A percentile compares a stretch with the other conserved stretches of the same genome.
Evolutionary conservation across 1,140 invertebrate genomes (phyloP).

Genomic region (Caenorhabditis brenneri): DNA sequence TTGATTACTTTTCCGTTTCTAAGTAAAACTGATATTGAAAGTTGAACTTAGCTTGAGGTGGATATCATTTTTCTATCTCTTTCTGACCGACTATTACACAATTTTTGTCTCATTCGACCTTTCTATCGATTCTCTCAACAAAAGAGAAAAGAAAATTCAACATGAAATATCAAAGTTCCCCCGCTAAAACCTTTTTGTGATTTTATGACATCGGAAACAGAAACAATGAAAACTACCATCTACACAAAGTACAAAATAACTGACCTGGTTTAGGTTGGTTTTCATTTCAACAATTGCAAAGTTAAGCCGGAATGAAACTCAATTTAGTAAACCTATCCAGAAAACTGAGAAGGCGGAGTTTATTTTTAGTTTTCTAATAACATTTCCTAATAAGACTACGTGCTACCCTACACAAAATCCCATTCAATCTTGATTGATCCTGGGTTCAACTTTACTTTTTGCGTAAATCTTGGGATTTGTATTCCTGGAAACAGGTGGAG

Average conservation of each 20-base stretch:
- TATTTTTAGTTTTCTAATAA: background rate
- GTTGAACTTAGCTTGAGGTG: background rate
- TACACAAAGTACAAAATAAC: background rate
- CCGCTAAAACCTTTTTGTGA: background rate
- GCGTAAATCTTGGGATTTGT: background rate
- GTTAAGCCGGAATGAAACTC: background rate
- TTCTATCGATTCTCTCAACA: background rate
- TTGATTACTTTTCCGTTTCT: background rate
- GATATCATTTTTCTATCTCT: background rate
- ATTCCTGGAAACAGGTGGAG: background rate
- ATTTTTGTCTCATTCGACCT: background rate
- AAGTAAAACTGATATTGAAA: background rate
- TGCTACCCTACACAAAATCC: background rate
- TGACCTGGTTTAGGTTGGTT: background rate
- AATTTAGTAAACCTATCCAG: background rate
- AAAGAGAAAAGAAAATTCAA: background rate
- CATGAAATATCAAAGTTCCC: background rate
- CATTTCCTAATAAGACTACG: background rate
- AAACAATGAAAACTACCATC: background rate
- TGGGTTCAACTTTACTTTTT: constrained; percentile 7
- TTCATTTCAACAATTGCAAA: background rate
- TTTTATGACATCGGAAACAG: constrained; percentile 8
- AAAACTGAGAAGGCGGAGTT: background rate
- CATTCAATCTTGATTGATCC: background rate
- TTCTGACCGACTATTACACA: background rate